phyloP scores from a whole-genome alignment of 1,140 invertebrate species.

The Drosophila ananassae region DNA sequence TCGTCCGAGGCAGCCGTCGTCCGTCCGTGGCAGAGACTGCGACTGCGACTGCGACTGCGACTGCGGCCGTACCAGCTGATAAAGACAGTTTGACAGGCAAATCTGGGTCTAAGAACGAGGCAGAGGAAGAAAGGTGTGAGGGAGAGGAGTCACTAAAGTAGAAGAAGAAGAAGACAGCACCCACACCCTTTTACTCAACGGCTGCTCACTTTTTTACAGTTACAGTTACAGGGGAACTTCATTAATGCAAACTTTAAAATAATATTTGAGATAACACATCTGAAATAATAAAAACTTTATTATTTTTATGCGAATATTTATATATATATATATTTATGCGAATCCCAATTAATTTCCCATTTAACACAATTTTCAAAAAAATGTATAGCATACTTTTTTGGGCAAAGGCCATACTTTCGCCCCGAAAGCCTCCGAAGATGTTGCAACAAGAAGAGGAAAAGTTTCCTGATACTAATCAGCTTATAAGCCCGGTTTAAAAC shows the following conservation, averaged over 20 bases:
- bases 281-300: too few relatives aligned
- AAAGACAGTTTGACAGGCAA: constrained; percentile 47
- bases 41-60: constrained; percentile 5
- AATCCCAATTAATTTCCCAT: not conserved
- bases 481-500: not conserved
- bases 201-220: constrained; percentile 14
- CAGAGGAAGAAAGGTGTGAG: constrained; percentile 3
- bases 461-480: not conserved
- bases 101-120: constrained; percentile 27
- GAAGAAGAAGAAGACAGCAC: constrained; percentile 15
- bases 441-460: too few relatives aligned
- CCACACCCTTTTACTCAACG: constrained; percentile 7
- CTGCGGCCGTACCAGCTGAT: constrained; percentile 33
- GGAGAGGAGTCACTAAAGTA: not conserved
- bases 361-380: not conserved
- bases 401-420: not conserved
- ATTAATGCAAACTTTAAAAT: not conserved
- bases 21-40: not conserved
- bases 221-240: constrained; percentile 1
- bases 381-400: constrained; percentile 4
- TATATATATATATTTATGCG: too few relatives aligned
- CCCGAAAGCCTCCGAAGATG: too few relatives aligned
- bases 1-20: not conserved
- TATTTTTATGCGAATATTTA: too few relatives aligned
- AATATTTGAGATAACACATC: not conserved